phyloP scores from a whole-genome alignment of 2,113 vertebrate genomes.

The Trachemys scripta region DNA sequence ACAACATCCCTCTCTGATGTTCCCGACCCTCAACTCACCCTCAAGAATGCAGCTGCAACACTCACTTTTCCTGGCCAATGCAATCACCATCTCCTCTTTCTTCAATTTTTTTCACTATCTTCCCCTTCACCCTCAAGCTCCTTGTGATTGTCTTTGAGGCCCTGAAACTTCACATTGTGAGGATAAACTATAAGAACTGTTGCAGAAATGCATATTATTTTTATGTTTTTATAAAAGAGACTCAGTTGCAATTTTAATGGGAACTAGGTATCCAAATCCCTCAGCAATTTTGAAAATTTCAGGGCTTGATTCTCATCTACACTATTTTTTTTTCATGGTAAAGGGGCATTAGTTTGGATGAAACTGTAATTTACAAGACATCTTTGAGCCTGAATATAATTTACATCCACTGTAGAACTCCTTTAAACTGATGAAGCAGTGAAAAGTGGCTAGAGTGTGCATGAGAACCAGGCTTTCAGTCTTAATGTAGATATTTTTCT shows the following conservation, averaged over 20 bases:
- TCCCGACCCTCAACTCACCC: background rate
- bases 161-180: background rate
- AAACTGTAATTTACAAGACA: background rate
- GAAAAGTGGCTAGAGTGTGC: background rate
- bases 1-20: background rate
- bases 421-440: background rate
- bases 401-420: background rate
- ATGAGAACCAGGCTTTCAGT: background rate
- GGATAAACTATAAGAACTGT: background rate
- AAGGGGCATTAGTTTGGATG: background rate
- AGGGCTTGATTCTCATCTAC: background rate
- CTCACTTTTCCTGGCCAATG: background rate
- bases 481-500: background rate
- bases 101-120: background rate
- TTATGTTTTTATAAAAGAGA: background rate
- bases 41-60: background rate
- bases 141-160: background rate
- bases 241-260: background rate
- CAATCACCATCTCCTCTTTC: background rate
- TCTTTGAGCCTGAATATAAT: background rate
- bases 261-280: background rate
- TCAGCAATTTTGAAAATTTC: background rate
- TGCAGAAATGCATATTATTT: background rate
- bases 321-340: background rate
- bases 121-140: background rate